A percentile compares a stretch with the other conserved stretches of the same genome.
Evolutionary conservation across 2,797 vertebrate species (phyloP).

Genomic region (Crypturellus tataupa): DNA sequence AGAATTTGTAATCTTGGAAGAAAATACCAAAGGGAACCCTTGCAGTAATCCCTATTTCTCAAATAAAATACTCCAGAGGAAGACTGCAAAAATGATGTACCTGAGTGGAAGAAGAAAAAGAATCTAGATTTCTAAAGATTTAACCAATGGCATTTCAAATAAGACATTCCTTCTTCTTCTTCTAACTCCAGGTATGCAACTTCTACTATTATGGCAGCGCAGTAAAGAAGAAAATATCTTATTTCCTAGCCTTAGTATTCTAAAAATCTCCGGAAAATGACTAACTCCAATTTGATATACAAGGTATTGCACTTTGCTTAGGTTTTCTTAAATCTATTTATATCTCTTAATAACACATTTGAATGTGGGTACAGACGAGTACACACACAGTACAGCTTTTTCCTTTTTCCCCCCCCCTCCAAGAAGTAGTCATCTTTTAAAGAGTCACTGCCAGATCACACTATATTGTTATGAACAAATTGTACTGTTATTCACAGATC

Average conservation of each 20-base stretch:
- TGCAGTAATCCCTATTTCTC: not conserved
- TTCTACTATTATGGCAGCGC: not conserved
- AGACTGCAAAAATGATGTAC: not conserved
- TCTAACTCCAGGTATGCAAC: not conserved
- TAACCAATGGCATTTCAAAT: not conserved
- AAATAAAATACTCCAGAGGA: not conserved
- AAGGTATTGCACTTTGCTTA: not conserved
- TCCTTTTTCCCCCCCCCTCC: not conserved
- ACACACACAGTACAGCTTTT: not conserved
- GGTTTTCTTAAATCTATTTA: not conserved
- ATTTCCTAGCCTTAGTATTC: not conserved
- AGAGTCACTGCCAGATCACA: not conserved
- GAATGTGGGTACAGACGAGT: fast-evolving
- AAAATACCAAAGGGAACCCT: not conserved
- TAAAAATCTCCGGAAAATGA: not conserved
- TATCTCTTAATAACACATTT: not conserved
- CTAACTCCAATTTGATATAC: not conserved
- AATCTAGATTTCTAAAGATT: not conserved
- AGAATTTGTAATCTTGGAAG: not conserved
- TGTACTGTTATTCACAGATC: not conserved
- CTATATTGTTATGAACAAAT: not conserved
- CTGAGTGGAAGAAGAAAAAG: not conserved
- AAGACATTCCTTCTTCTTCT: not conserved
- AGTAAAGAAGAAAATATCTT: not conserved
- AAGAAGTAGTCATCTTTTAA: not conserved